phyloP scores from a whole-genome alignment of 37 sponge, comb jelly and placozoan species.

The Petrosia ficiformis region DNA sequence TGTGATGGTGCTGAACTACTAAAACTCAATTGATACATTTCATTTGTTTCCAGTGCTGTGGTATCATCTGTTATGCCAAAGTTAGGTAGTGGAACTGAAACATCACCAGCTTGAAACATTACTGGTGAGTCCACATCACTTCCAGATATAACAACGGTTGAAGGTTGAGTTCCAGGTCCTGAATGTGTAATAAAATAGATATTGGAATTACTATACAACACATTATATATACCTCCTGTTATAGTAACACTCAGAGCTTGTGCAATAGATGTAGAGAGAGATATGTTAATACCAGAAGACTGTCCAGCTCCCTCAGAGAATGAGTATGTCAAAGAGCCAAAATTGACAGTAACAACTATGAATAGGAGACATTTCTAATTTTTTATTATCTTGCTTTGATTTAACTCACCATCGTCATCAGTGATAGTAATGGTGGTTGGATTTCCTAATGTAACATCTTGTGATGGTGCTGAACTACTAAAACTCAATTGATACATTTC shows the following conservation, averaged over 20 bases:
- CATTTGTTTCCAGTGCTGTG: slow-evolving; percentile 9
- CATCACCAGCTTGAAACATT: neutral
- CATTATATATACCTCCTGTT: no score
- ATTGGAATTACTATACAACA: no score
- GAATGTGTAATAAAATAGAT: neutral
- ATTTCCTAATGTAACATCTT: neutral
- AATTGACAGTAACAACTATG: neutral
- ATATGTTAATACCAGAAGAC: neutral
- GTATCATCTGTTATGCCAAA: slow-evolving; percentile 3
- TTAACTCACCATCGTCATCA: slow-evolving; percentile 7
- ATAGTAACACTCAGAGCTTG: neutral
- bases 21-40: neutral
- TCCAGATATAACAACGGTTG: neutral
- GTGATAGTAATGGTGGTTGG: neutral
- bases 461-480: neutral
- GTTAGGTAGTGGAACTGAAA: neutral
- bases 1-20: neutral
- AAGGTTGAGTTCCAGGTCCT: neutral
- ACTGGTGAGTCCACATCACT: neutral
- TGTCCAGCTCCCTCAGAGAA: neutral
- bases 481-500: neutral
- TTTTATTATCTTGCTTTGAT: no score
- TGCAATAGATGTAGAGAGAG: neutral
- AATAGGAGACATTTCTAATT: neutral
- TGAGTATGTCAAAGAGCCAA: neutral